Evolutionary conservation across 2,113 vertebrate genomes (phyloP), one percentile per base, ranked within the genome.

Genomic region (Motacilla alba): DNA sequence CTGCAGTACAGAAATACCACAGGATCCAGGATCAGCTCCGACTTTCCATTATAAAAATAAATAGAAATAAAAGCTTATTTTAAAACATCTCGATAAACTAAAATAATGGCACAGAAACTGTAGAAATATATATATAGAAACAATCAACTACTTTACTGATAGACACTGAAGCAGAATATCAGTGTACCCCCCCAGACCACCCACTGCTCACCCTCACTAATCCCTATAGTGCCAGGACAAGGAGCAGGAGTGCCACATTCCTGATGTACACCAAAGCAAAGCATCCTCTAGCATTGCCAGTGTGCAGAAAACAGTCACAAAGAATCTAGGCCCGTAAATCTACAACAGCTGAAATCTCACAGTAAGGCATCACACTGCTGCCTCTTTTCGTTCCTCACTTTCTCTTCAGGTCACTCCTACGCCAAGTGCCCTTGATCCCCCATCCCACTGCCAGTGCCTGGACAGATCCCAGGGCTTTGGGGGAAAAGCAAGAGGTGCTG

Each of bases 41-140:
- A 91, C 68, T 76, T 90, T 26, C 64, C 91, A 83, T 82, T 89
- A 89, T 50, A 96, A 76, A 92, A 91, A 75, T 53, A 69, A 92
- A 60, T 56, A 90, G 80, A 95, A 94, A 90, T 62, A 89, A 89
- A 87, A 94, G n/a, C 75, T 82, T 84, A 43, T 80, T 94, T 87
- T 39, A 94, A 91, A 84, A 69, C 31, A 52, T 37, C 55, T 87
- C 17, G 23, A 58, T 76, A 91, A 91, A 83, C 68, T 90, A 90
- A 82, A 90, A 78, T 64, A 81, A 74, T 11, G 39, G 13, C 37
- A 89, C 35, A 93, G 44, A 93, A 80, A 83, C 37, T 33, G 37
- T 7, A 95, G 59, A 90, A 93, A 94, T 85, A 73, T 0, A 86
- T 20, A 50, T 46, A 50, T 0, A 87, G 46, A 83, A 89, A 64